Evolutionary conservation across 1,140 invertebrate genomes (phyloP).

Genomic region (Maconellicoccus hirsutus): DNA sequence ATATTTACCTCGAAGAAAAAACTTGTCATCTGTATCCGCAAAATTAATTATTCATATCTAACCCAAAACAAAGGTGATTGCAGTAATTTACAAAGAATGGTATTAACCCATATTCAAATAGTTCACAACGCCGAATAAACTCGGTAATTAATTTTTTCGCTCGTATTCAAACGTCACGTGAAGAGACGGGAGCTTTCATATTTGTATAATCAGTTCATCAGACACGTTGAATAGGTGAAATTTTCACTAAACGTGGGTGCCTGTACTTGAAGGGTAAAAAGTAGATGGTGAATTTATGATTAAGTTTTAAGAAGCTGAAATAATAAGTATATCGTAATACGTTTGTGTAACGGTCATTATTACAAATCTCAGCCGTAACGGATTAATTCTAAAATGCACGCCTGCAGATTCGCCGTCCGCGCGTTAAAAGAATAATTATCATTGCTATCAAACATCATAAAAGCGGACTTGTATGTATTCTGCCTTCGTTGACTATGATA

Average conservation of each 20-base stretch:
- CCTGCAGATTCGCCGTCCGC: not conserved
- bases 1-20: too few species aligned
- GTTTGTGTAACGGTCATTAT: conserved; percentile 4
- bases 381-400: not conserved
- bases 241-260: not conserved
- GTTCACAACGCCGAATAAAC: too few species aligned
- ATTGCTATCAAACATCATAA: not conserved
- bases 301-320: too few species aligned
- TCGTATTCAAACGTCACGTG: not conserved
- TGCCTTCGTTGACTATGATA: not conserved
- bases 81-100: too few species aligned
- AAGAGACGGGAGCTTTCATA: not conserved
- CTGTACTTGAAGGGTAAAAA: not conserved
- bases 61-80: too few species aligned
- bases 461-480: not conserved
- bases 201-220: not conserved
- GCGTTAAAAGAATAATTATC: not conserved
- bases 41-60: too few species aligned
- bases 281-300: too few species aligned
- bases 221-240: conserved; percentile 3
- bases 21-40: too few species aligned
- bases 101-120: too few species aligned
- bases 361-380: not conserved
- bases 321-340: not conserved
- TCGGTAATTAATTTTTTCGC: too few species aligned